Percentiles rank a stretch among this genome's conserved stretches.
phyloP scores from a whole-genome alignment of 1,140 invertebrate species.

The Muscidifurax raptorellus region DNA sequence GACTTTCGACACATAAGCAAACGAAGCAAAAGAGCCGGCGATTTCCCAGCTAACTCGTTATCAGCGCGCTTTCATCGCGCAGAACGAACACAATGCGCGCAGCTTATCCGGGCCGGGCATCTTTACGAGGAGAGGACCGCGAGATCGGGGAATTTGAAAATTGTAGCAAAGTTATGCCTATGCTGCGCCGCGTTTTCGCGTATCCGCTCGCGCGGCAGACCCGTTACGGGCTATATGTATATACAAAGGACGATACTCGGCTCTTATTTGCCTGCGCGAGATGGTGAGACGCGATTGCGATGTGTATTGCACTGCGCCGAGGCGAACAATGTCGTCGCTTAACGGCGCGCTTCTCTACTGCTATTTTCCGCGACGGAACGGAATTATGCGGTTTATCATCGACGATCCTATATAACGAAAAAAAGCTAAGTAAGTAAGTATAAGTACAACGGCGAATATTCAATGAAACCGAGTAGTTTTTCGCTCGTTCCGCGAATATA shows the following conservation, averaged over 20 bases:
- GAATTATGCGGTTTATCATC: no score
- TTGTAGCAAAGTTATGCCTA: constrained; percentile 5
- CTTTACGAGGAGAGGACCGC: constrained; percentile 40
- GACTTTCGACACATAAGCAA: constrained; percentile 27
- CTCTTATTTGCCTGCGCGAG: background rate
- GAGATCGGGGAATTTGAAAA: constrained; percentile 42
- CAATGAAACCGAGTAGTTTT: no score
- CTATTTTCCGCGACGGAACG: no score
- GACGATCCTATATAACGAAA: no score
- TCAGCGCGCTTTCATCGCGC: constrained; percentile 42
- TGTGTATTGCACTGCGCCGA: no score
- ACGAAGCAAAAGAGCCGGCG: background rate
- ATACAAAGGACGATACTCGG: background rate
- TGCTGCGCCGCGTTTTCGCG: background rate
- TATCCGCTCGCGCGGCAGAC: background rate
- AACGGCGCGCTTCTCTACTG: background rate
- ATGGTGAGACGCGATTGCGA: background rate
- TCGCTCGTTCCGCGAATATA: no score
- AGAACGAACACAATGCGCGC: background rate
- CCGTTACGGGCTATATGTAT: background rate
- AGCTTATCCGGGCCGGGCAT: background rate
- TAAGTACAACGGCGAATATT: no score
- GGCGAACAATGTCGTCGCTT: background rate
- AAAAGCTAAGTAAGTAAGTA: no score
- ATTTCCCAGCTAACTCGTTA: constrained; percentile 38